These are phyloP conservation scores for Hirtodrosophila duncani DNA, from an alignment of 2,888 invertebrate genomes.

Conservation along the genomic window DNA sequence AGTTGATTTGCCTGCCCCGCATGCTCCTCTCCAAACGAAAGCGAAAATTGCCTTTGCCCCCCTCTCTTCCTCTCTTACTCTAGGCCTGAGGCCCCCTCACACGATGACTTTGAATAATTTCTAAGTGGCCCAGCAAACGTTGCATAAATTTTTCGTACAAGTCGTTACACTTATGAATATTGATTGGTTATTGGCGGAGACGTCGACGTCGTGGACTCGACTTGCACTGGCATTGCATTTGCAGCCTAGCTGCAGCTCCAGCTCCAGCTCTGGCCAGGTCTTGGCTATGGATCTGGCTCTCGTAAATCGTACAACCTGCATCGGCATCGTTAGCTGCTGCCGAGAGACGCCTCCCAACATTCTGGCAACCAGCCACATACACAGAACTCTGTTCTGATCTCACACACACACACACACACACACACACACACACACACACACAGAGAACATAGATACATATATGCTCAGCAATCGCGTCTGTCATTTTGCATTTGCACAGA, in stretches of 20 bases:
- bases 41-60: conserved; percentile 51
- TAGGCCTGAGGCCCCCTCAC: conserved; percentile 36
- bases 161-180: conserved; percentile 63
- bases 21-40: conserved; percentile 38
- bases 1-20: conserved; percentile 49
- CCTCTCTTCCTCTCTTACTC: background rate
- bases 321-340: conserved; percentile 50
- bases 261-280: background rate
- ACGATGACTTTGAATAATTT: conserved; percentile 65
- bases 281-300: conserved; percentile 3
- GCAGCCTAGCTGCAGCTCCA: conserved; percentile 3
- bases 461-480: too few relatives aligned
- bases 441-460: conserved; percentile 2
- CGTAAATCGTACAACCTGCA: conserved; percentile 43
- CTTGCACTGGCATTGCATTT: background rate
- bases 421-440: too few relatives aligned
- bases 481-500: conserved; percentile 46
- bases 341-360: conserved; percentile 32
- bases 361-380: too few relatives aligned
- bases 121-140: conserved; percentile 41
- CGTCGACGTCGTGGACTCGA: background rate
- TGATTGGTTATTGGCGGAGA: conserved; percentile 59
- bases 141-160: conserved; percentile 46
- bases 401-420: too few relatives aligned
- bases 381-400: conserved; percentile 4